Conservation (phyloP, 2,113 vertebrate species). For the Oostethus manadensis region DNA sequence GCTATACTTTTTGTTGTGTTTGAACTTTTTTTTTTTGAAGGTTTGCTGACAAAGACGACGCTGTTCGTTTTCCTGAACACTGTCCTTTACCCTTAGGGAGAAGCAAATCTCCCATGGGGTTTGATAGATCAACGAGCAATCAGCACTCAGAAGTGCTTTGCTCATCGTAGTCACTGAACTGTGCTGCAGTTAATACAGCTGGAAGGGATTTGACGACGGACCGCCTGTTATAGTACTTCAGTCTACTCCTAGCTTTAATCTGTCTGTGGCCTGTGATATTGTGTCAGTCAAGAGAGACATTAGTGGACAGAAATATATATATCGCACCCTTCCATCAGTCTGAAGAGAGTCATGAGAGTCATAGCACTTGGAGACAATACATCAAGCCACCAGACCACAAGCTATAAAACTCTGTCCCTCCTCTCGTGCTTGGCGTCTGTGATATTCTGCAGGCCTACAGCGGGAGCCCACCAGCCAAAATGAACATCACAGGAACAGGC, state of each 20-base stretch:
- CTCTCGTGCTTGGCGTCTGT: constrained; percentile 23
- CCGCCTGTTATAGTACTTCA: constrained; percentile 28
- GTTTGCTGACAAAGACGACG: constrained; percentile 22
- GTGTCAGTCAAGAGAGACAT: constrained; percentile 48
- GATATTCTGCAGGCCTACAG: constrained; percentile 17
- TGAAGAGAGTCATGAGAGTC: constrained; percentile 36
- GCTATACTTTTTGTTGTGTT: constrained; percentile 38
- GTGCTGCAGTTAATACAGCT: constrained; percentile 46
- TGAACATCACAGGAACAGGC: constrained; percentile 26
- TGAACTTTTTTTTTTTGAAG: constrained; percentile 18
- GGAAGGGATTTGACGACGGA: constrained; percentile 37
- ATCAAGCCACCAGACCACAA: constrained; percentile 38
- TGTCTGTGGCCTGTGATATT: constrained; percentile 35
- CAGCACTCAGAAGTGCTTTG: constrained; percentile 40
- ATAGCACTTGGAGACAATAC: constrained; percentile 33
- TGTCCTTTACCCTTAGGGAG: constrained; percentile 10
- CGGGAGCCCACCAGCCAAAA: constrained; percentile 19
- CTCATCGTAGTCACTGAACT: constrained; percentile 30
- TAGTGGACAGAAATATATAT: constrained; percentile 47
- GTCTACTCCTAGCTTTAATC: constrained; percentile 20
- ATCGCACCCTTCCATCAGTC: constrained; percentile 45
- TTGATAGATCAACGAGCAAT: constrained; percentile 36
- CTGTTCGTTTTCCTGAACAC: constrained; percentile 32
- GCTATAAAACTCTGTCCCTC: constrained; percentile 35
- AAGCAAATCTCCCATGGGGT: background rate